Base-by-base conservation (phyloP, 2,113 vertebrate genomes). In the Okapia johnstoni region DNA sequence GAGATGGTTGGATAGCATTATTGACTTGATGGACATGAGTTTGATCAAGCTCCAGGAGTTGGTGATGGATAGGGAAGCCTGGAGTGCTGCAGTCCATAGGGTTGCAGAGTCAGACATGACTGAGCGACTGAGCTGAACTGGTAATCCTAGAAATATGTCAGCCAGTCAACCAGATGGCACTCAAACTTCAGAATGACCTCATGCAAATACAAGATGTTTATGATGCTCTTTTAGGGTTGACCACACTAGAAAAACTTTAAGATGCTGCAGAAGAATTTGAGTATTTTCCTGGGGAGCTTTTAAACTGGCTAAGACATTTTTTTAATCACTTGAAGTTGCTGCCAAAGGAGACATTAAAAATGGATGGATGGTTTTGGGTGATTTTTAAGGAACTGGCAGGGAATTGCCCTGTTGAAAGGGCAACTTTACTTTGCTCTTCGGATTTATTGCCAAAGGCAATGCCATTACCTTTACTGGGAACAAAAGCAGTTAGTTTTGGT, bases 381-480 rank as follows among this genome's bases (percentile, higher is more conserved):
- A 96, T 70, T 90, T 46, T 95, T 92, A 92, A 92, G 70, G 50
- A 96, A 89, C 19, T 61, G 54, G 36, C 54, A 88, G 17, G 54
- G 52, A 48, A 26, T 58, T 58, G 57, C 57, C 60, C 58, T 92
- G 33, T 76, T 66, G 23, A 92, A 95, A 92, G 36, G 19, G n/a
- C 40, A 70, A 55, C 23, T 88, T 90, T 54, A 93, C 48, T 97
- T 85, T 96, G 48, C 5, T 96, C 11, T 96, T 85, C 40, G 85
- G 92, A 83, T 66, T 88, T 63, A 81, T n/a, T 91, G 96, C 70
- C 60, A 93, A 76, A 91, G 86, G n/a, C n/a, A 92, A 81, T 55
- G 52, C 16, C 54, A 80, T 93, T 91, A 88, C 77, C 19, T 88
- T 96, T 93, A 73, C 76, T 90, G 60, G 54, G 43, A 66, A 11